Percentiles rank a stretch among this genome's conserved stretches.
phyloP scores from a whole-genome alignment of 2,113 vertebrate species.

The Centropristis striata region DNA sequence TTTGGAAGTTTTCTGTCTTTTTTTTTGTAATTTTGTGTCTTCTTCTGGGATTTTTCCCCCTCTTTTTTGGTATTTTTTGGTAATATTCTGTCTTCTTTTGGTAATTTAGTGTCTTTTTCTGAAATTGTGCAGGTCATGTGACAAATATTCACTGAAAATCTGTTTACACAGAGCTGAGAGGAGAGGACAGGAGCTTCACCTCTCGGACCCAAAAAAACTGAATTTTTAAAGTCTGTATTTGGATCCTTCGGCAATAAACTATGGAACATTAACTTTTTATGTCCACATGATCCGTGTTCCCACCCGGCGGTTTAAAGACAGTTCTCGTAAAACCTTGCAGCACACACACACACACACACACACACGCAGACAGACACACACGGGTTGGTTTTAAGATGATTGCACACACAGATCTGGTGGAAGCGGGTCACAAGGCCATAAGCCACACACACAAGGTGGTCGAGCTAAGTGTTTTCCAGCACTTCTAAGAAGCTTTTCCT shows the following conservation, averaged over 20 bases:
- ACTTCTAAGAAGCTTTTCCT: slow-evolving; percentile 74
- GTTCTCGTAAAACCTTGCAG: neutral
- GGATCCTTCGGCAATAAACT: neutral
- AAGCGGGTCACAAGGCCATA: slow-evolving; percentile 68
- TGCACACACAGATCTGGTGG: slow-evolving; percentile 44
- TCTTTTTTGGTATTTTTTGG: no score
- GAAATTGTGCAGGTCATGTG: no score
- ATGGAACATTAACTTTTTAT: neutral
- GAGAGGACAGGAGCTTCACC: neutral
- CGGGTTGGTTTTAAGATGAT: slow-evolving; percentile 35
- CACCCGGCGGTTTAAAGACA: neutral
- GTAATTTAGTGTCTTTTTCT: no score
- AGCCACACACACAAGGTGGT: slow-evolving; percentile 68
- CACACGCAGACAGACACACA: slow-evolving; percentile 23
- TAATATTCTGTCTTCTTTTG: no score
- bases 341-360: slow-evolving; percentile 13
- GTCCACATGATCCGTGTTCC: neutral
- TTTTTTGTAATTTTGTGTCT: no score
- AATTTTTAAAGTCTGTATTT: neutral
- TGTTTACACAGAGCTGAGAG: no score
- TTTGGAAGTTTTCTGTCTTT: no score
- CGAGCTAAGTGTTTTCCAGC: slow-evolving; percentile 73
- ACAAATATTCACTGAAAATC: no score
- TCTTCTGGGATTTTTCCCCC: no score
- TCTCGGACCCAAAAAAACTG: neutral